Conservation (phyloP, 2,113 vertebrate species). For the Galbula dea region DNA sequence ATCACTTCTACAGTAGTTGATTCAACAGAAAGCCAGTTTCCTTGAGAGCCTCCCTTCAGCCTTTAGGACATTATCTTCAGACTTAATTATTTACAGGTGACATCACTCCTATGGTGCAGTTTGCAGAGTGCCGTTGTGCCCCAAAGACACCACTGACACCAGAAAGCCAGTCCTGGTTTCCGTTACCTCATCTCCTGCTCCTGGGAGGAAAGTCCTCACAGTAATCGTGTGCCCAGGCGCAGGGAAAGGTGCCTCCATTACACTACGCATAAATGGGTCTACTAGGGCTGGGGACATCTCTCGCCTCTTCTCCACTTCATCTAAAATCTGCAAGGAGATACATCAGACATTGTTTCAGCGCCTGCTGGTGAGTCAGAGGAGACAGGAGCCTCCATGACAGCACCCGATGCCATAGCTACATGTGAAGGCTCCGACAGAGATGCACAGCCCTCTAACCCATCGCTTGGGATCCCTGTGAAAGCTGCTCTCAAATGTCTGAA, state of each 20-base stretch:
- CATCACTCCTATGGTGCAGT: neutral
- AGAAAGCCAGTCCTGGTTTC: neutral
- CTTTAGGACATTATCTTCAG: neutral
- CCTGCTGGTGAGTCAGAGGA: neutral
- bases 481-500: neutral
- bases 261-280: conserved; percentile 92
- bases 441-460: neutral
- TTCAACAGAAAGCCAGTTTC: neutral
- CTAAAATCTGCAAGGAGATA: conserved; percentile 82
- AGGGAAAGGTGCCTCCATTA: conserved; percentile 97
- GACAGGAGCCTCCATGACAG: neutral
- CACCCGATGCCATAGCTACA: neutral
- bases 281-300: conserved; percentile 92
- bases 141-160: accelerated
- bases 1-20: neutral
- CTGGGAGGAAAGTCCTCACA: conserved; percentile 93
- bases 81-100: neutral
- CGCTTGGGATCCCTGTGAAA: neutral
- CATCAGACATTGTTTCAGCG: neutral
- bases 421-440: neutral
- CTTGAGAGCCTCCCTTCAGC: neutral
- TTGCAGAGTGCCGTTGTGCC: neutral
- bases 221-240: conserved; percentile 92
- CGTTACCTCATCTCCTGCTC: conserved; percentile 87
- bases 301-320: conserved; percentile 92